These are phyloP conservation scores for Stramonita haemastoma DNA, from an alignment of 2,888 invertebrate genomes.

Conservation along the genomic window DNA sequence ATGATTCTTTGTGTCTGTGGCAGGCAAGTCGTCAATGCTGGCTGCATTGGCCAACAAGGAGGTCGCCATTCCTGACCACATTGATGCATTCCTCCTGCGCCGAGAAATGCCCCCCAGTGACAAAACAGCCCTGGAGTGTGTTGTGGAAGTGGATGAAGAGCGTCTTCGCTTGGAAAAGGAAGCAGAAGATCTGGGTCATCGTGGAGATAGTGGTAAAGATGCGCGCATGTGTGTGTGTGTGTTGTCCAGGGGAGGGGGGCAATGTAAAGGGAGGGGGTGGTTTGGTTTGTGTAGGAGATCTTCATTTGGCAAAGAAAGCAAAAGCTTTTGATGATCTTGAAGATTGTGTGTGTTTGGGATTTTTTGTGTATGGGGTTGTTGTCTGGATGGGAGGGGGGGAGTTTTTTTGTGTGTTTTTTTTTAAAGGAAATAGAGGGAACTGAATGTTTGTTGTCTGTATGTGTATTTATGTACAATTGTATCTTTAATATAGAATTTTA, in stretches of 20 bases:
- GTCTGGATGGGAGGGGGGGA: too few relatives aligned
- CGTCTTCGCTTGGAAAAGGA: conserved; percentile 92
- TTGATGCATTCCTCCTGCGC: conserved; percentile 97
- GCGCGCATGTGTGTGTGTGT: not conserved
- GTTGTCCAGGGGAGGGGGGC: not conserved
- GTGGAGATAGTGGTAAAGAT: conserved; percentile 79
- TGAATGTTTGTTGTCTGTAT: too few relatives aligned
- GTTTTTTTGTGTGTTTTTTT: too few relatives aligned
- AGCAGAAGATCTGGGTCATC: conserved; percentile 91
- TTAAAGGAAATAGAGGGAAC: too few relatives aligned
- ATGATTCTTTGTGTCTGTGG: conserved; percentile 26
- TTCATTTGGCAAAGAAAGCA: too few relatives aligned
- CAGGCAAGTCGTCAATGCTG: conserved; percentile 94
- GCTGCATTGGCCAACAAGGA: conserved; percentile 93
- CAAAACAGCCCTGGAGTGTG: conserved; percentile 95
- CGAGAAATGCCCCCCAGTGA: conserved; percentile 99
- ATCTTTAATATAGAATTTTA: too few relatives aligned
- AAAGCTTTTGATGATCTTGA: too few relatives aligned
- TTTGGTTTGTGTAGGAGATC: too few relatives aligned
- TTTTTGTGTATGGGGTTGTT: too few relatives aligned
- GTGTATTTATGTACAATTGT: too few relatives aligned
- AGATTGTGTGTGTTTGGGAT: too few relatives aligned
- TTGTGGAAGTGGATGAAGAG: conserved; percentile 99
- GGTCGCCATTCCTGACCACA: conserved; percentile 96
- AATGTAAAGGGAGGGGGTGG: too few relatives aligned